Conservation (phyloP, 1,140 invertebrate species). For the Drosophila azteca region DNA sequence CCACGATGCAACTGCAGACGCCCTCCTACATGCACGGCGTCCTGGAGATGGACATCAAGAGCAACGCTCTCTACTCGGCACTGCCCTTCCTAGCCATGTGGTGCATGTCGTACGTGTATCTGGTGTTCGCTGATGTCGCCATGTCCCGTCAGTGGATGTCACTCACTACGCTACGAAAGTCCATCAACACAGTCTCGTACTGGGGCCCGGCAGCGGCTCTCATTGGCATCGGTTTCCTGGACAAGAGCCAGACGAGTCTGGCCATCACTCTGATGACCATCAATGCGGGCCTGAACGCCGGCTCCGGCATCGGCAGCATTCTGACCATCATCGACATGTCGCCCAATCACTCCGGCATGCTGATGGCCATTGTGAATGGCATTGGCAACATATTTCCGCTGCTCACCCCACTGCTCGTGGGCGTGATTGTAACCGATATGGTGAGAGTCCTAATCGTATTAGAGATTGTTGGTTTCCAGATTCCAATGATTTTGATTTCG, state of each 20-base stretch:
- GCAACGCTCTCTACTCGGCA: constrained; percentile 89
- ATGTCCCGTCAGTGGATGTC: constrained; percentile 63
- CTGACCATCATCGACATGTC: constrained; percentile 90
- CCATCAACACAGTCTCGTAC: constrained; percentile 87
- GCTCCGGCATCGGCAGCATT: constrained; percentile 88
- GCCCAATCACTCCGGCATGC: constrained; percentile 89
- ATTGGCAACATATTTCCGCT: constrained; percentile 89
- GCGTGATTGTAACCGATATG: constrained; percentile 86
- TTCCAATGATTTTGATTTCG: background rate
- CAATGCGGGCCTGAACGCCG: constrained; percentile 90
- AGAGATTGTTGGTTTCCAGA: background rate
- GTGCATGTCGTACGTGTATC: constrained; percentile 86
- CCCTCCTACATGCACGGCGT: constrained; percentile 87
- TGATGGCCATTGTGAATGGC: constrained; percentile 89
- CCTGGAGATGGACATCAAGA: constrained; percentile 90
- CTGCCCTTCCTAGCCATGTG: constrained; percentile 91
- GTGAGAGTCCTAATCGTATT: constrained; percentile 79
- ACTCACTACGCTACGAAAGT: constrained; percentile 85
- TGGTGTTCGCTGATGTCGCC: constrained; percentile 82
- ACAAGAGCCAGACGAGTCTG: constrained; percentile 64
- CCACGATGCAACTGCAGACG: constrained; percentile 95
- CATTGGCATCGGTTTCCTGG: constrained; percentile 86
- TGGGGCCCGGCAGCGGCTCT: constrained; percentile 86
- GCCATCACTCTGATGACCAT: constrained; percentile 87
- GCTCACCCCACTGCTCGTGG: constrained; percentile 87